Percentiles rank a stretch among this genome's conserved stretches.
These are phyloP conservation scores for Microctenopoma steveboyesi DNA, from an alignment of 2,797 vertebrate genomes.

Conservation along the genomic window DNA sequence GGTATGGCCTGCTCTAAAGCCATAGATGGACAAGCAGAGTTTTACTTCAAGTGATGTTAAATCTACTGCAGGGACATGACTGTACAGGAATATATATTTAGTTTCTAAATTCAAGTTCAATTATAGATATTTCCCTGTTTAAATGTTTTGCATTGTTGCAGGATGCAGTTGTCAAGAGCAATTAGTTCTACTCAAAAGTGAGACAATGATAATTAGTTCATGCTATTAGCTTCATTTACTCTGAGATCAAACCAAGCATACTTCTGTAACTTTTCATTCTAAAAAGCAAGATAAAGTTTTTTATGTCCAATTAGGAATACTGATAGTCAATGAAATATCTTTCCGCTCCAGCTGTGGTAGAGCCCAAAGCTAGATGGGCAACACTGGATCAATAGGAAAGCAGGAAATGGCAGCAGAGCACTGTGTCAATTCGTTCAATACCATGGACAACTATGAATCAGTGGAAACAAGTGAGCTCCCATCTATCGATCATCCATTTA, in stretches of 20 bases:
- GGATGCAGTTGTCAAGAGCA: too few species aligned
- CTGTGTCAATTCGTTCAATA: slow-evolving; percentile 67
- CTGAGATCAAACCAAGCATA: not conserved
- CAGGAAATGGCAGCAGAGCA: slow-evolving; percentile 52
- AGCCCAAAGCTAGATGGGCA: slow-evolving; percentile 53
- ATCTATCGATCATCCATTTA: slow-evolving; percentile 57
- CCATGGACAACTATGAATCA: slow-evolving; percentile 46
- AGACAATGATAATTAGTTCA: too few species aligned
- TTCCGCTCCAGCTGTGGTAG: slow-evolving; percentile 63
- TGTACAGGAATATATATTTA: too few species aligned
- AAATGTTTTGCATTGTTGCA: too few species aligned
- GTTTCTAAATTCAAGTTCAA: too few species aligned
- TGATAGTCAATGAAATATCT: slow-evolving; percentile 61
- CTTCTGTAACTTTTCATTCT: not conserved
- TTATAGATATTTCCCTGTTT: too few species aligned
- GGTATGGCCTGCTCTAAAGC: too few species aligned
- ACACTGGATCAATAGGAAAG: slow-evolving; percentile 66
- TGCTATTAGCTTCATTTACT: not conserved
- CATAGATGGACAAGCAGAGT: too few species aligned
- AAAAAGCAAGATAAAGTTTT: not conserved
- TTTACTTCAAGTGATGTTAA: too few species aligned
- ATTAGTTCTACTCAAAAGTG: too few species aligned
- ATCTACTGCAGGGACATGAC: too few species aligned
- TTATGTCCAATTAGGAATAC: not conserved
- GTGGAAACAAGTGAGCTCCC: slow-evolving; percentile 60